A percentile compares a stretch with the other conserved stretches of the same genome.
phyloP scores from a whole-genome alignment of 2,113 vertebrate genomes.

The Osmerus eperlanus region DNA sequence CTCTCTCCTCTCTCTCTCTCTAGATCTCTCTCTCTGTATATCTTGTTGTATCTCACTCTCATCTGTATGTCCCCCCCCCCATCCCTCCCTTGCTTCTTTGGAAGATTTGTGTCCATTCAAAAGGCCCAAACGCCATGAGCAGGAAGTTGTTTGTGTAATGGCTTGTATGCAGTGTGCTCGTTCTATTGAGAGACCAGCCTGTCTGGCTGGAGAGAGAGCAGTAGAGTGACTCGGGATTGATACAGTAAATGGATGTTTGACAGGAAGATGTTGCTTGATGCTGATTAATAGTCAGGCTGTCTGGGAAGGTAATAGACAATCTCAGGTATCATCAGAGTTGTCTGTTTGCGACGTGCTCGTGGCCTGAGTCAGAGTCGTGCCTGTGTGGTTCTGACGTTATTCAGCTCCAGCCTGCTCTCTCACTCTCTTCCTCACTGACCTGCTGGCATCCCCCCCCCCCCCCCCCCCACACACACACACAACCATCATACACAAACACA shows the following conservation, averaged over 20 bases:
- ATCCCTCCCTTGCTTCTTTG: background rate
- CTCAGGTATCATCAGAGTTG: conserved; percentile 9
- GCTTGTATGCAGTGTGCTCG: conserved; percentile 33
- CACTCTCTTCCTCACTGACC: no score
- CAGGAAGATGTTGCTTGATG: conserved; percentile 5
- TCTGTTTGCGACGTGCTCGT: no score
- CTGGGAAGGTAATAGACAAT: conserved; percentile 12
- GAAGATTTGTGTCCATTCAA: background rate
- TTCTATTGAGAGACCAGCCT: conserved; percentile 24
- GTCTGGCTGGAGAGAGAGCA: background rate
- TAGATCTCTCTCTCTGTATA: background rate
- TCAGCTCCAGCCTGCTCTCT: no score
- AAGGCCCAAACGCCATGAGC: background rate
- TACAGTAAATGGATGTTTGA: conserved; percentile 29
- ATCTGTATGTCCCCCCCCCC: background rate
- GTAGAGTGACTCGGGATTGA: no score
- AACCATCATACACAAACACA: background rate
- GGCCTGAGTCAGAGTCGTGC: no score
- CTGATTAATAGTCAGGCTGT: conserved; percentile 13
- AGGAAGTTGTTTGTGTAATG: conserved; percentile 26
- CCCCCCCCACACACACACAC: no score
- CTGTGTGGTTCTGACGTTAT: no score
- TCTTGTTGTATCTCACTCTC: background rate
- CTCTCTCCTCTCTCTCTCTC: background rate
- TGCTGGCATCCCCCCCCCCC: no score